Evolutionary conservation across 1,140 invertebrate genomes (phyloP), one percentile per base, ranked within the genome.

Genomic region (Riptortus pedestris): DNA sequence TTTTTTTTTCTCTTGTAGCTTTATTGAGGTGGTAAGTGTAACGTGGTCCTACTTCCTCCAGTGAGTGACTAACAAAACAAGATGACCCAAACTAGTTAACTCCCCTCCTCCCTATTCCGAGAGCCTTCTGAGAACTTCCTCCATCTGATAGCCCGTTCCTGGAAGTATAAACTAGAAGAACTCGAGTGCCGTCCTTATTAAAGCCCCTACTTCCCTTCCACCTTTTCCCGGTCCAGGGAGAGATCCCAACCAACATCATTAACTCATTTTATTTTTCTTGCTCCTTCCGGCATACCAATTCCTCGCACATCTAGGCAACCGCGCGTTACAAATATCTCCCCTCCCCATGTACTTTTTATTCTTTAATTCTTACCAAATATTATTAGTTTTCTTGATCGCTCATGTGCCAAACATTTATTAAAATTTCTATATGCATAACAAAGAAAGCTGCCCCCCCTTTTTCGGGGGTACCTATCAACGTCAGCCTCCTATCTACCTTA

Each of bases 301-400:
- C 27, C 48, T 18, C 24, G 47, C 68, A 71, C 71, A 67, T 69
- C 69, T 58, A 12, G 52, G 12, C n/a, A 47, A 20, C 45, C 22
- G 18, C 9, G 45, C 45, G 22, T 47, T 47, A 47, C 22, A 47
- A n/a, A 20, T 22, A n/a, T 12, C 9, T 3, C 45, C 20, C 43
- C 20, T 47, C 45, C 45, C 22, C 45, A 20, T 22, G 9, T n/a
- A 3, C 16, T 47, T 22, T 1, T 47, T 22, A 20, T 47, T 22
- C 45, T 47, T 22, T 20, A 29, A n/a, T n/a, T n/a, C n/a, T n/a
- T n/a, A n/a, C n/a, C n/a, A n/a, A n/a, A n/a, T n/a, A n/a, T n/a
- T n/a, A n/a, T n/a, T n/a, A n/a, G n/a, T n/a, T n/a, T n/a, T n/a
- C n/a, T n/a, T n/a, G n/a, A n/a, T n/a, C n/a, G n/a, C n/a, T n/a